Percentiles rank a stretch among this genome's conserved stretches.
Conservation (phyloP, 1,140 invertebrate genomes). For the Drosophila ficusphila region DNA sequence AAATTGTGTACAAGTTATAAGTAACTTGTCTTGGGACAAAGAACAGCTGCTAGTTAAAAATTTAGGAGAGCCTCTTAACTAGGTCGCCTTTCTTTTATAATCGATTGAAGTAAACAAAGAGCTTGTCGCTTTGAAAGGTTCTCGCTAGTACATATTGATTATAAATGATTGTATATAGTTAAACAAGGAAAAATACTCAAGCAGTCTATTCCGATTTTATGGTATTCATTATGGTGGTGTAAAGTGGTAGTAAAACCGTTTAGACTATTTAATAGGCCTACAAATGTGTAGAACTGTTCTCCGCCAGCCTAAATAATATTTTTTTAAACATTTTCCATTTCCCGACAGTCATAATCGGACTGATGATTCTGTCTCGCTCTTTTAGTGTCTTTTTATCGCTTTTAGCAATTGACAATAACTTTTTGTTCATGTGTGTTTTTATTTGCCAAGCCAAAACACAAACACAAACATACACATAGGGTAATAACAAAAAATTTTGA, state of each 20-base stretch:
- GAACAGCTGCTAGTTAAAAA: conserved; percentile 35
- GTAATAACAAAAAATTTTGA: conserved; percentile 25
- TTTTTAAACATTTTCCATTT: not conserved
- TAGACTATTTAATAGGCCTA: not conserved
- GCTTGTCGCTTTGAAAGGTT: conserved; percentile 18
- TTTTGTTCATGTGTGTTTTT: conserved; percentile 3
- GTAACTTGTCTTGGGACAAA: conserved; percentile 23
- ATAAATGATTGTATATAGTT: conserved; percentile 2
- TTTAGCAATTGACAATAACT: conserved; percentile 45
- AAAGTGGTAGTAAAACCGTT: not conserved
- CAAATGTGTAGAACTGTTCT: not conserved
- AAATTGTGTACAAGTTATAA: conserved; percentile 8
- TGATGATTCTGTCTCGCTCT: not conserved
- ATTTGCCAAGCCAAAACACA: conserved; percentile 15
- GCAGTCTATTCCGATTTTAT: not conserved
- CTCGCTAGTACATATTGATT: conserved; percentile 2
- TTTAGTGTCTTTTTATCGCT: conserved; percentile 37
- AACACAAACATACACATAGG: not conserved
- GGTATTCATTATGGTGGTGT: not conserved
- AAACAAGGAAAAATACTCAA: not conserved
- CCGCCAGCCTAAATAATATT: not conserved
- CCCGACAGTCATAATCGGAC: not conserved
- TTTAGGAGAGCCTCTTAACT: conserved; percentile 7
- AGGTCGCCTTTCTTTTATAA: conserved; percentile 30
- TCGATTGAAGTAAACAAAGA: conserved; percentile 45